phyloP scores from a whole-genome alignment of 2,888 invertebrate genomes.

The Exephanes ischioxanthus region DNA sequence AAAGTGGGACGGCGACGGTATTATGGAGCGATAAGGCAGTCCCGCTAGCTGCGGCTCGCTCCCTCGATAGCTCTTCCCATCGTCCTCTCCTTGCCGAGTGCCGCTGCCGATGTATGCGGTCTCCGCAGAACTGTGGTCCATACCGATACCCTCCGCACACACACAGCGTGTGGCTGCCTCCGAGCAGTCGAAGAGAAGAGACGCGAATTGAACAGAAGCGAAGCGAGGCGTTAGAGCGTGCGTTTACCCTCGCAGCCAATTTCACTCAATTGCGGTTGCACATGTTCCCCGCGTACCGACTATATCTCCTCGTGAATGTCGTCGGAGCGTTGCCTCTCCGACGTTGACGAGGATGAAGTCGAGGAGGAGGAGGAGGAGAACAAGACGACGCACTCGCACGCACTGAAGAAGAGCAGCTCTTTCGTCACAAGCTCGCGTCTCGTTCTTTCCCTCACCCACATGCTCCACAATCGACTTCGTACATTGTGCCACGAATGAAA shows the following conservation, averaged over 20 bases:
- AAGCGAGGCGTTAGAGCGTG: slow-evolving; percentile 53
- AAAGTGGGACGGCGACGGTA: slow-evolving; percentile 30
- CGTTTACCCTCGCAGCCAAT: slow-evolving; percentile 68
- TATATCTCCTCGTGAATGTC: background rate
- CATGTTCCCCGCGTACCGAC: slow-evolving; percentile 30
- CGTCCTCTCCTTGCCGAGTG: background rate
- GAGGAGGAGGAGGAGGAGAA: background rate
- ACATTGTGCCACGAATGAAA: slow-evolving; percentile 23
- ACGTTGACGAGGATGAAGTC: slow-evolving; percentile 47
- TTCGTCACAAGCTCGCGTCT: background rate
- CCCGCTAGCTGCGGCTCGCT: slow-evolving; percentile 26
- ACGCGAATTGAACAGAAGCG: slow-evolving; percentile 63
- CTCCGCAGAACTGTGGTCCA: background rate
- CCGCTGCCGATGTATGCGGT: background rate
- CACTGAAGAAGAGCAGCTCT: background rate
- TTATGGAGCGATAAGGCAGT: slow-evolving; percentile 54
- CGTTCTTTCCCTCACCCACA: background rate
- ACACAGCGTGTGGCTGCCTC: slow-evolving; percentile 16
- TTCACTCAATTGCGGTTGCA: slow-evolving; percentile 64
- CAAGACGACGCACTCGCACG: slow-evolving; percentile 1
- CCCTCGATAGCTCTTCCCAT: slow-evolving; percentile 20
- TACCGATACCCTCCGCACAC: background rate
- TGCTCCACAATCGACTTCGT: background rate
- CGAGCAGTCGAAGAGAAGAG: slow-evolving; percentile 43
- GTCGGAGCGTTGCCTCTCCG: slow-evolving; percentile 36